Conservation (phyloP, 1,140 invertebrate species). For the Drosophila leontia region DNA sequence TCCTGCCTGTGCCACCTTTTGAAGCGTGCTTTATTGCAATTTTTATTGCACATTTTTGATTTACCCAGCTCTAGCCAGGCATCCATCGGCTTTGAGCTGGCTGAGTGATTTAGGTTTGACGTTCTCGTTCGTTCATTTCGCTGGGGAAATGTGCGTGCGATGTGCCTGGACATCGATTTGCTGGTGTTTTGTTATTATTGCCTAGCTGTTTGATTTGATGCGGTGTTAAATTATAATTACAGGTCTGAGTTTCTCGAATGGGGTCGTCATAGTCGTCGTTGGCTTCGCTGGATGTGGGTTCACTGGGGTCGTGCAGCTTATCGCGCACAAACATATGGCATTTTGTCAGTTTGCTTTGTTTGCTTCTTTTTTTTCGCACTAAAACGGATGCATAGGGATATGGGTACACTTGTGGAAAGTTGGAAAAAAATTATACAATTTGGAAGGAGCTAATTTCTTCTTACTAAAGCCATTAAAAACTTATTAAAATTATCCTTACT, state of each 20-base stretch:
- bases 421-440: neutral
- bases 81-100: conserved; percentile 39
- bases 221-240: conserved; percentile 76
- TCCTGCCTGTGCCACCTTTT: conserved; percentile 47
- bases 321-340: conserved; percentile 78
- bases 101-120: conserved; percentile 1
- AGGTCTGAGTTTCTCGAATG: conserved; percentile 58
- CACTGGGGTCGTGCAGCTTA: conserved; percentile 42
- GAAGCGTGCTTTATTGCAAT: conserved; percentile 60
- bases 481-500: neutral
- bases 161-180: conserved; percentile 52
- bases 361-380: conserved; percentile 45
- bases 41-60: conserved; percentile 80
- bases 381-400: conserved; percentile 11
- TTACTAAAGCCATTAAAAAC: neutral
- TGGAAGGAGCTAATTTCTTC: neutral
- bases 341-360: conserved; percentile 70
- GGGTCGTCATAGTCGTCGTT: conserved; percentile 2
- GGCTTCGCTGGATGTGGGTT: neutral
- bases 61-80: conserved; percentile 35
- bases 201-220: conserved; percentile 42
- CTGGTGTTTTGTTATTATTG: conserved; percentile 37
- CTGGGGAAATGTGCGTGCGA: conserved; percentile 32
- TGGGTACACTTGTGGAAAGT: conserved; percentile 13
- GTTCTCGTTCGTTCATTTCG: conserved; percentile 6